Conservation (phyloP, 2,888 invertebrate species). For the Parnassius mnemosyne region DNA sequence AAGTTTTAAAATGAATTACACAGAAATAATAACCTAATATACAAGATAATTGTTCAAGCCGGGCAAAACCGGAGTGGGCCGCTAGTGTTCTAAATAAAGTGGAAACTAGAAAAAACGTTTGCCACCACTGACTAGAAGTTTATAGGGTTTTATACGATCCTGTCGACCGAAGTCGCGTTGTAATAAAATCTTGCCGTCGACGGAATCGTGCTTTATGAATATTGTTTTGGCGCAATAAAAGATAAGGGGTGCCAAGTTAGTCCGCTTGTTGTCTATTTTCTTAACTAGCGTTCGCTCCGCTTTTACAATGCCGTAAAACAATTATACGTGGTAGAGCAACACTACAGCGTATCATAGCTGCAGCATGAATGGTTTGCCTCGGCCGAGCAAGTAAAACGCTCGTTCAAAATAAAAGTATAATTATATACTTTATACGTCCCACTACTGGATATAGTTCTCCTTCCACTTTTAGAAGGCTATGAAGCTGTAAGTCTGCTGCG, state of each 20-base stretch:
- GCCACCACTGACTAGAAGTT: constrained; percentile 48
- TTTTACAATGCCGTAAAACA: background rate
- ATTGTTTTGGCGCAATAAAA: constrained; percentile 56
- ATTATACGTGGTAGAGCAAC: too few relatives aligned
- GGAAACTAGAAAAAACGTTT: constrained; percentile 36
- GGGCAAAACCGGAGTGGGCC: too few relatives aligned
- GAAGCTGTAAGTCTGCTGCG: too few relatives aligned
- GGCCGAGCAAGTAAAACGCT: too few relatives aligned
- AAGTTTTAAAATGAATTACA: too few relatives aligned
- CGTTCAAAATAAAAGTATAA: too few relatives aligned
- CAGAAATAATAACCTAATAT: too few relatives aligned
- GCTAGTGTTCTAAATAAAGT: background rate
- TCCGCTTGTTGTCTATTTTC: constrained; percentile 38
- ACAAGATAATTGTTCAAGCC: background rate
- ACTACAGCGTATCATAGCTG: too few relatives aligned
- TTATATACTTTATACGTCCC: too few relatives aligned
- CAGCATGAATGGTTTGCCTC: too few relatives aligned
- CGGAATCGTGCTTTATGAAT: constrained; percentile 61
- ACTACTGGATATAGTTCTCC: too few relatives aligned
- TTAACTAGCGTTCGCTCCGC: constrained; percentile 17
- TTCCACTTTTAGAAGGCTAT: too few relatives aligned
- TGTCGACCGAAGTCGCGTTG: constrained; percentile 54
- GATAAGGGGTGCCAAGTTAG: constrained; percentile 58
- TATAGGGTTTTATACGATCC: constrained; percentile 54
- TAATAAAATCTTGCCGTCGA: constrained; percentile 73